Base-by-base conservation (phyloP, 2,113 vertebrate species). In the Oplegnathus fasciatus region DNA sequence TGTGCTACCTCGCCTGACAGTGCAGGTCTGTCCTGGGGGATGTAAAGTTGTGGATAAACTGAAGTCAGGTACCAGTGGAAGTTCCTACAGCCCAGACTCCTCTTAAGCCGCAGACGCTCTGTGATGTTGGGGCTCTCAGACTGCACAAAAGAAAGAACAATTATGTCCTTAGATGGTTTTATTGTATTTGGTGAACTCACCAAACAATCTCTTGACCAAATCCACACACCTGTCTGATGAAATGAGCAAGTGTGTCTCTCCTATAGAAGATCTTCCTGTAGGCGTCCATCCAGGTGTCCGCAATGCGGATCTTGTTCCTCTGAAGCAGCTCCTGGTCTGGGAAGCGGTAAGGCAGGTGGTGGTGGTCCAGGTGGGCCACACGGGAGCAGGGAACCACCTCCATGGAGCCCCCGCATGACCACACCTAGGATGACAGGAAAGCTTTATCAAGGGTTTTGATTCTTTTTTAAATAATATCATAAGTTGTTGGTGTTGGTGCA, bases 1-100 rank as follows among this genome's bases (percentile, higher is more conserved):
- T 54, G 82, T 73, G 44, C 81, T 95, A 96, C 97, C 96, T 97
- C 97, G 84, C 97, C 97, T 84, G 96, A 97, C 86, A 96, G 94
- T 42, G 90, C 93, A 62, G 93, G 89, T 65, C 89, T 92, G 78
- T 87, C 95, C 80, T 95, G 93, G 2, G 93, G 70, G 0, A 95
- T 88, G 65, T 96, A 96, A 72, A 97, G 93, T 48, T 97, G 95
- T 30, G 97, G 96, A 79, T 96, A 96, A 82, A 98, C 88, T 34
- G 96, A 94, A 50, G 95, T 94, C 87, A 98, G 54, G 91, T 97
- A 98, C 97, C 97, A 98, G n/a, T 96, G 96, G 89, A 98, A 98
- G 54, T 89, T 93, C 84, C 93, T 96, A 70, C 97, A 98, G 6
- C 96, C 95, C 65, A 98, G 84, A 71, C 89, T 95, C 55, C 86